A percentile compares a stretch with the other conserved stretches of the same genome.
Conservation (phyloP, 2,113 vertebrate genomes). For the Rutilus rutilus region DNA sequence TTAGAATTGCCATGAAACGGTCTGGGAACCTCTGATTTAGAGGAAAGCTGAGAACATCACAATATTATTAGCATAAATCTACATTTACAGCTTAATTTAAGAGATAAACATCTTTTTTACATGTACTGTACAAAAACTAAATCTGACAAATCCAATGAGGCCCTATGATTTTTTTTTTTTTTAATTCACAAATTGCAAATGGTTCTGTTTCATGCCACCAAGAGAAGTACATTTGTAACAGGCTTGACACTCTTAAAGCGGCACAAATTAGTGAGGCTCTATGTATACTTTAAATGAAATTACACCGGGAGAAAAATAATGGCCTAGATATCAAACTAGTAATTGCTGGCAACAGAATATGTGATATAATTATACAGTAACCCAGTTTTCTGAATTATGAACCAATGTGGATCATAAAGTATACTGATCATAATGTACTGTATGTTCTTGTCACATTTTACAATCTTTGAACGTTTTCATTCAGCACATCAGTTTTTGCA, state of each 20-base stretch:
- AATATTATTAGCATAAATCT: neutral
- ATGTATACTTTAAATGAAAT: neutral
- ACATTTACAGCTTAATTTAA: neutral
- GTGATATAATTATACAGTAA: slow-evolving; percentile 18
- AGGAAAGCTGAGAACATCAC: neutral
- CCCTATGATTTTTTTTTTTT: neutral
- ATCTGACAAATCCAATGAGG: neutral
- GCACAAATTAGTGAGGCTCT: neutral
- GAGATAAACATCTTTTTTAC: neutral
- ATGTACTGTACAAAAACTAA: neutral
- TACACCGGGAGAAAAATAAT: neutral
- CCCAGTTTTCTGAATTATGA: neutral
- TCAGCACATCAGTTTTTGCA: neutral
- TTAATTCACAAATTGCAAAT: neutral
- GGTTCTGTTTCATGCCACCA: neutral
- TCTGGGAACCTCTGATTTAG: too few relatives aligned
- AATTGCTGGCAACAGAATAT: slow-evolving; percentile 16
- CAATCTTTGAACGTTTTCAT: neutral
- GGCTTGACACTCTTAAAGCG: neutral
- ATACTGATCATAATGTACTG: neutral
- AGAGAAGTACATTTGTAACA: neutral
- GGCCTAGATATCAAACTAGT: slow-evolving; percentile 22
- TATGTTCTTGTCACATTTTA: neutral
- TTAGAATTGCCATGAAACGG: too few relatives aligned
- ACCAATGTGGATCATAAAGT: neutral